Percentiles rank a stretch among this genome's conserved stretches.
phyloP scores from a whole-genome alignment of 2,113 vertebrate species.

The Gallinago undulata region DNA sequence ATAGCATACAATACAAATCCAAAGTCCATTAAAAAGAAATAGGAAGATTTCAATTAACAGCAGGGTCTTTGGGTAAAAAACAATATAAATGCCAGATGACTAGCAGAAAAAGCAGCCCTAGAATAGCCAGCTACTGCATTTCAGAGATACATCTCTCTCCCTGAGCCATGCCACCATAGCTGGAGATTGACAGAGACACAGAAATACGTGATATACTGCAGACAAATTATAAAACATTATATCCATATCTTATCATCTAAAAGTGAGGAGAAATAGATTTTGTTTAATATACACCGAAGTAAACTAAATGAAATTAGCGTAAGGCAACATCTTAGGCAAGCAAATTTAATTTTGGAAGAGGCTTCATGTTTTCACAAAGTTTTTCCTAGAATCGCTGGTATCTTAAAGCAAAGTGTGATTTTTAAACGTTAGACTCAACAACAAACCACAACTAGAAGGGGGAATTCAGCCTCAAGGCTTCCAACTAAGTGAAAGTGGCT shows the following conservation, averaged over 20 bases:
- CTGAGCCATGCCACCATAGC: background rate
- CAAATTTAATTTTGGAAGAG: slow-evolving; percentile 13
- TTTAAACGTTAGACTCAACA: slow-evolving; percentile 49
- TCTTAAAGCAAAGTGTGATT: background rate
- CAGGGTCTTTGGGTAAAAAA: background rate
- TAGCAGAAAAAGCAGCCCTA: background rate
- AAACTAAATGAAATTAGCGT: background rate
- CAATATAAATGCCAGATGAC: background rate
- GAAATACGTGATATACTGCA: background rate
- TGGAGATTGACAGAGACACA: background rate
- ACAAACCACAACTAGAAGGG: background rate
- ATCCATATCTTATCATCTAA: background rate
- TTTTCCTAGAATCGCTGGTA: background rate
- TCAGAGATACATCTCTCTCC: background rate
- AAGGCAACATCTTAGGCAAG: background rate
- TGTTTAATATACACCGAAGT: background rate
- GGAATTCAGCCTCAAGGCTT: slow-evolving; percentile 16
- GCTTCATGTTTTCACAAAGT: background rate
- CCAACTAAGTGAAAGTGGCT: background rate
- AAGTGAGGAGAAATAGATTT: background rate
- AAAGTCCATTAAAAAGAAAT: background rate
- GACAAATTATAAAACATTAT: background rate
- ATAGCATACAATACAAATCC: background rate
- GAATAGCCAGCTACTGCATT: background rate
- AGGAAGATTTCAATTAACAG: background rate